A percentile compares a stretch with the other conserved stretches of the same genome.
phyloP scores from a whole-genome alignment of 2,888 invertebrate genomes.

The Hypomecis atomaria region DNA sequence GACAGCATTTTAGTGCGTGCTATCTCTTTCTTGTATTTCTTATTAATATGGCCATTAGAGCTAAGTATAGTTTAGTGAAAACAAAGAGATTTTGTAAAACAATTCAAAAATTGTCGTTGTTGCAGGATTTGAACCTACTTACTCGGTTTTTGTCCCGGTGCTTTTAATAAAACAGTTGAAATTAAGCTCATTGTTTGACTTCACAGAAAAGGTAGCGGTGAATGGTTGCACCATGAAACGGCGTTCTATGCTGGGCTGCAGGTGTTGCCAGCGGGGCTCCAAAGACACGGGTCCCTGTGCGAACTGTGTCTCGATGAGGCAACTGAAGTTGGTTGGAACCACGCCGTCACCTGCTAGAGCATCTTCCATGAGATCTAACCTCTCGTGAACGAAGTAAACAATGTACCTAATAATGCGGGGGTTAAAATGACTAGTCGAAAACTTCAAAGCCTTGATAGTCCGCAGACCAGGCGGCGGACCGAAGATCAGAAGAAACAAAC shows the following conservation, averaged over 20 bases:
- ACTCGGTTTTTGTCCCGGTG: no score
- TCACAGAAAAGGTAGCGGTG: slow-evolving; percentile 5
- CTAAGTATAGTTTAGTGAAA: no score
- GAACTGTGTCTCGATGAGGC: not conserved
- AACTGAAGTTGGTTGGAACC: slow-evolving; percentile 2
- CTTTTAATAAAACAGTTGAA: not conserved
- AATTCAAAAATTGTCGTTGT: no score
- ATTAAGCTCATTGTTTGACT: not conserved
- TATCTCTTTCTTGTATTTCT: no score
- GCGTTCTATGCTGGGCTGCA: slow-evolving; percentile 6
- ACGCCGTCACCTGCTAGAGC: slow-evolving; percentile 32
- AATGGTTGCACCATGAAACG: not conserved
- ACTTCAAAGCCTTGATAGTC: no score
- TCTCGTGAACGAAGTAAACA: slow-evolving; percentile 28
- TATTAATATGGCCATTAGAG: no score
- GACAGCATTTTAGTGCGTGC: no score
- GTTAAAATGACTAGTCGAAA: not conserved
- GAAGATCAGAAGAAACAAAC: no score
- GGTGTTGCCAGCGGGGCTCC: slow-evolving; percentile 2
- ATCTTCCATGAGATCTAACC: slow-evolving; percentile 55
- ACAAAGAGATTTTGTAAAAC: no score
- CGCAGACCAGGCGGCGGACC: no score
- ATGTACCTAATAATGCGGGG: not conserved
- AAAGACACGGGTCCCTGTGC: not conserved
- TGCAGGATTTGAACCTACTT: no score